Evolutionary conservation across 2,797 vertebrate species (phyloP).

Genomic region (Pangasius larnaudii): DNA sequence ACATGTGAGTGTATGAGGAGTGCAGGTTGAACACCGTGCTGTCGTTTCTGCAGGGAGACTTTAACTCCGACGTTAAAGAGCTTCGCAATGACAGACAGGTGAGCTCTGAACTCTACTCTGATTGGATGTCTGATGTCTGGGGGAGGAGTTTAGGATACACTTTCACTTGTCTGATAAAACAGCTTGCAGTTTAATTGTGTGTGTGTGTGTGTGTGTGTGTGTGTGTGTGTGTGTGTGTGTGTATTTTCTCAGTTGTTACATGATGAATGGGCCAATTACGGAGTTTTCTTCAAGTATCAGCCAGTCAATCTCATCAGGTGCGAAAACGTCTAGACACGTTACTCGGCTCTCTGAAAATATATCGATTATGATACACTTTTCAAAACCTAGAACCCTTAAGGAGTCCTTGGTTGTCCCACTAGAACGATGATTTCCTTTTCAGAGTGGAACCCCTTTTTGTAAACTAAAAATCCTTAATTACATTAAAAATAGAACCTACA

Average conservation of each 20-base stretch:
- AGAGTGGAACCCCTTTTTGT: neutral
- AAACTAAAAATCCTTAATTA: neutral
- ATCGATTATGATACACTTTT: neutral
- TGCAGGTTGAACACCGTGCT: neutral
- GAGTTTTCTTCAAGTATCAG: conserved; percentile 96
- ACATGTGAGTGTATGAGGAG: neutral
- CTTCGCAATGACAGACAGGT: conserved; percentile 95
- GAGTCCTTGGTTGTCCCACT: neutral
- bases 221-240: conserved; percentile 31
- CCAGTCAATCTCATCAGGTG: conserved; percentile 96
- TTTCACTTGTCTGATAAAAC: conserved; percentile 39
- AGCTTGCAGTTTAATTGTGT: conserved; percentile 12
- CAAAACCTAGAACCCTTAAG: conserved; percentile 39
- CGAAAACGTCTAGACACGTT: neutral
- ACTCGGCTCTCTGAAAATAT: neutral
- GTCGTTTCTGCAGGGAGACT: conserved; percentile 83
- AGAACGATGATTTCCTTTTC: neutral
- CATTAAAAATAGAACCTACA: neutral
- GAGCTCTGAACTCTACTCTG: conserved; percentile 32
- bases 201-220: conserved; percentile 20
- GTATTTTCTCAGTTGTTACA: conserved; percentile 82
- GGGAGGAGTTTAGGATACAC: conserved; percentile 12
- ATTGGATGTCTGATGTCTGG: conserved; percentile 12
- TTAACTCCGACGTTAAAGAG: conserved; percentile 79
- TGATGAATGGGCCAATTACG: conserved; percentile 96